Conservation (phyloP, 2,113 vertebrate genomes). For the Psettodes erumei region DNA sequence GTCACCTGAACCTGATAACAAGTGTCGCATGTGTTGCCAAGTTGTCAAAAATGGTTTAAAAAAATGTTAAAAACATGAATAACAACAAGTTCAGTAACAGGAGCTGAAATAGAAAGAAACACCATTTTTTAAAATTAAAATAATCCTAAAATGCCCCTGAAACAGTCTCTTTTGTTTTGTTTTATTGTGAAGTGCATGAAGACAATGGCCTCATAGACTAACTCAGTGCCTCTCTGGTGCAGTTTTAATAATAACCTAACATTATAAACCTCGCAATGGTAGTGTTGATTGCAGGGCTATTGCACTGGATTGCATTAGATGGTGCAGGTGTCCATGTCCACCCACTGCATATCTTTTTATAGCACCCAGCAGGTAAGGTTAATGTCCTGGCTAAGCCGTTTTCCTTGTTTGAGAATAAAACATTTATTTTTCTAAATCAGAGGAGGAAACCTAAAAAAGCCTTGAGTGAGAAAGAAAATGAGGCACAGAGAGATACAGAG, state of each 20-base stretch:
- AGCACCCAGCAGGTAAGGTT: not conserved
- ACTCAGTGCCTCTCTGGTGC: not conserved
- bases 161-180: too few relatives aligned
- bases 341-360: not conserved
- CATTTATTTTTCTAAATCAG: not conserved
- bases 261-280: not conserved
- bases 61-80: not conserved
- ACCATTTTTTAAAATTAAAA: too few relatives aligned
- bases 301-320: not conserved
- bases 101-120: too few relatives aligned
- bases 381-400: conserved; percentile 1
- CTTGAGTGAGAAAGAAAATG: not conserved
- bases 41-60: not conserved
- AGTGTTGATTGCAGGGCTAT: not conserved
- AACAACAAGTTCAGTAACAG: too few relatives aligned
- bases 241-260: not conserved
- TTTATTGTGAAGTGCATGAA: too few relatives aligned
- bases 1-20: not conserved
- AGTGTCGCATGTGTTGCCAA: not conserved
- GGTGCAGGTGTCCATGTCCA: not conserved
- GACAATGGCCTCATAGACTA: not conserved
- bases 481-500: conserved; percentile 2
- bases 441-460: not conserved
- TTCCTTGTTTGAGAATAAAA: conserved; percentile 16
- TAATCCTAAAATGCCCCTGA: too few relatives aligned